phyloP scores from a whole-genome alignment of 2,113 vertebrate species.

The Paradoxurus hermaphroditus region DNA sequence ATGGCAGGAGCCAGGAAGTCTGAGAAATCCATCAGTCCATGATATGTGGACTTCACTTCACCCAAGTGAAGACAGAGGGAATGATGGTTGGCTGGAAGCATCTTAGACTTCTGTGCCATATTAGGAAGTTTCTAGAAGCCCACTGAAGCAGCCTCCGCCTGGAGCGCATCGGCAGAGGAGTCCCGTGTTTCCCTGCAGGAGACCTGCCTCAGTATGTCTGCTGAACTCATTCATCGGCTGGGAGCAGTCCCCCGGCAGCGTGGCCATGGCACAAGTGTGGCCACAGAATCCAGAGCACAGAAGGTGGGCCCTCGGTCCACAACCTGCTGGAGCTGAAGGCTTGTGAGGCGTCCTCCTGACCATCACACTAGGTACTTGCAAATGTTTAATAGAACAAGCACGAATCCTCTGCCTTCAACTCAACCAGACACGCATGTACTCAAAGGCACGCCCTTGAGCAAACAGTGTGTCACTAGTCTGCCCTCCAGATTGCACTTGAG shows the following conservation, averaged over 20 bases:
- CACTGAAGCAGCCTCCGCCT: neutral
- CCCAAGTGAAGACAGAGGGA: neutral
- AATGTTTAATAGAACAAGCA: neutral
- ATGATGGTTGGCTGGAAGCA: neutral
- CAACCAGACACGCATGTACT: neutral
- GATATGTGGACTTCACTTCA: neutral
- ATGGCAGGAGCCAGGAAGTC: neutral
- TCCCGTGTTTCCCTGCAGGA: neutral
- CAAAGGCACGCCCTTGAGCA: neutral
- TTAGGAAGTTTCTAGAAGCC: neutral
- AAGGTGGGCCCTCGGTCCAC: neutral
- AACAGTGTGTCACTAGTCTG: neutral
- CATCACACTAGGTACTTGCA: neutral
- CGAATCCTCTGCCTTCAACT: neutral
- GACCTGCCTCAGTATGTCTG: no score
- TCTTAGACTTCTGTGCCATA: neutral
- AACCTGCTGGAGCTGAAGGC: neutral
- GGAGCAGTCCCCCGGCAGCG: fast-evolving
- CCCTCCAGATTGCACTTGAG: neutral
- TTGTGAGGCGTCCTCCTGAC: neutral
- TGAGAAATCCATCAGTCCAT: neutral
- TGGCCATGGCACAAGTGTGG: neutral
- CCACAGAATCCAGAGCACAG: fast-evolving
- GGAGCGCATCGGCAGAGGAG: neutral
- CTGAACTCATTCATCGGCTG: fast-evolving